Percentiles rank a stretch among this genome's conserved stretches.
Evolutionary conservation across 2,113 vertebrate genomes (phyloP).

Genomic region (Cygnus atratus): DNA sequence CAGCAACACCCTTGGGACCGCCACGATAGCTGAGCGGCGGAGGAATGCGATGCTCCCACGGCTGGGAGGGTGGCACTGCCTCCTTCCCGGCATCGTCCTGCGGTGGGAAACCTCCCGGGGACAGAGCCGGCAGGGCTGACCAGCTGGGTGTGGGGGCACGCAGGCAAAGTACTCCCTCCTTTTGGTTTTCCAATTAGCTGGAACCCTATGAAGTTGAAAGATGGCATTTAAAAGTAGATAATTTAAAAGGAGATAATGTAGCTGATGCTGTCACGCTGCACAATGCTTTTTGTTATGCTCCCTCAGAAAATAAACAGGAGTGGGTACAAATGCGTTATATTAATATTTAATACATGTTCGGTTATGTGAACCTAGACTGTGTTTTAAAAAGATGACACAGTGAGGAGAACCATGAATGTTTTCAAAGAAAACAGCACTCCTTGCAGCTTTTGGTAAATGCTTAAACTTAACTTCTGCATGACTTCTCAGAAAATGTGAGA

Average conservation of each 20-base stretch:
- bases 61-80: background rate
- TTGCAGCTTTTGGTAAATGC: slow-evolving; percentile 27
- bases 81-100: background rate
- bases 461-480: slow-evolving; percentile 7
- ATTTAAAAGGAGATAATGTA: background rate
- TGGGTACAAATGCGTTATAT: background rate
- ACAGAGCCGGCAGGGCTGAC: fast-evolving
- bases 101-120: background rate
- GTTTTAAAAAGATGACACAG: background rate
- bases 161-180: fast-evolving
- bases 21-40: background rate
- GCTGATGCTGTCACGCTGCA: background rate
- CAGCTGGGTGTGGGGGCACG: background rate
- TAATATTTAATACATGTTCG: slow-evolving; percentile 35
- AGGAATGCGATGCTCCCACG: background rate
- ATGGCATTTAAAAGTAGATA: background rate
- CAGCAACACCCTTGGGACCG: background rate
- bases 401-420: background rate
- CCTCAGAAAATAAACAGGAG: slow-evolving; percentile 39
- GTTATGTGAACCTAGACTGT: background rate
- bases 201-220: background rate
- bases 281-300: background rate
- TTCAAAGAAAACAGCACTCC: slow-evolving; percentile 25
- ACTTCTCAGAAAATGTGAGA: slow-evolving; percentile 57
- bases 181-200: background rate